Evolutionary conservation across 2,888 invertebrate genomes (phyloP).

Genomic region (Zygaena filipendulae): DNA sequence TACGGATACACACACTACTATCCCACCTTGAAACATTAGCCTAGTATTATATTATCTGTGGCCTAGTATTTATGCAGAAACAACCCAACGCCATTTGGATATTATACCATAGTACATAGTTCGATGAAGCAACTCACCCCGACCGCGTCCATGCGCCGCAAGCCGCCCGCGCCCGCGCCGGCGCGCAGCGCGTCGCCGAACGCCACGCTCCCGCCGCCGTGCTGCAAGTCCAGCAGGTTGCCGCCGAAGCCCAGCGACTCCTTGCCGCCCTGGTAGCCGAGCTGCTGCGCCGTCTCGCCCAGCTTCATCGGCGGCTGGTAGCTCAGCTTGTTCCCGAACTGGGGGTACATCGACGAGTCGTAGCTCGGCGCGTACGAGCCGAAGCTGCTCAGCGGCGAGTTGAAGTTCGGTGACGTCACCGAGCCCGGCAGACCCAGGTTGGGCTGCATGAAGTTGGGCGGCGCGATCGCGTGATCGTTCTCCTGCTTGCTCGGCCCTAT

Average conservation of each 20-base stretch:
- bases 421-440: constrained; percentile 39
- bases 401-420: constrained; percentile 42
- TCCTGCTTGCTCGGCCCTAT: constrained; percentile 28
- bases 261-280: constrained; percentile 27
- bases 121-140: too few relatives aligned
- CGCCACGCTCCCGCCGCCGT: constrained; percentile 30
- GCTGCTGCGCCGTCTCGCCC: constrained; percentile 29
- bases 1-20: too few relatives aligned
- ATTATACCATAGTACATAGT: too few relatives aligned
- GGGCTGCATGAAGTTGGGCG: constrained; percentile 30
- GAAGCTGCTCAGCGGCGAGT: constrained; percentile 39
- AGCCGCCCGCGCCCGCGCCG: constrained; percentile 23
- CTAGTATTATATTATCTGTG: too few relatives aligned
- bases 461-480: constrained; percentile 19
- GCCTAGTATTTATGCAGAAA: too few relatives aligned
- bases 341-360: constrained; percentile 54
- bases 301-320: constrained; percentile 37
- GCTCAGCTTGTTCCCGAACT: constrained; percentile 34
- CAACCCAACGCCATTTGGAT: too few relatives aligned
- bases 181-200: constrained; percentile 26
- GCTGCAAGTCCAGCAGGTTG: constrained; percentile 31
- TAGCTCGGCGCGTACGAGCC: constrained; percentile 35
- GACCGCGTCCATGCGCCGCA: constrained; percentile 31
- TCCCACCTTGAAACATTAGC: too few relatives aligned
- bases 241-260: constrained; percentile 32